Evolutionary conservation across 1,140 invertebrate species (phyloP).

Genomic region (Papilio dardanus): DNA sequence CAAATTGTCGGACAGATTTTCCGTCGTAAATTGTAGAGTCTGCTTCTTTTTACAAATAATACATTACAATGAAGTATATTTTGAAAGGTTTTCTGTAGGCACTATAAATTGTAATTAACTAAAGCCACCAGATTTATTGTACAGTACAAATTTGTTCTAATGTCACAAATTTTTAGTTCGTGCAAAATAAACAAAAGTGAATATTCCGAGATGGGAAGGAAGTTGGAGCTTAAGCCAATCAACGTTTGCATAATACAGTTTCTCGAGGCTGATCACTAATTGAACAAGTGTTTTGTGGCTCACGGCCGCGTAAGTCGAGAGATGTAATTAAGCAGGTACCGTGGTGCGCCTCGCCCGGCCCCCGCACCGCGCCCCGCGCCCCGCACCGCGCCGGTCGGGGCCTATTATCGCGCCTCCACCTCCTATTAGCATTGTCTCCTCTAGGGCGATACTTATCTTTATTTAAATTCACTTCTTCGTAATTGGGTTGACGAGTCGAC

Average conservation of each 20-base stretch:
- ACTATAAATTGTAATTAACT: neutral
- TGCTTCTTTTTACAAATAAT: slow-evolving; percentile 23
- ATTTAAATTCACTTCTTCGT: slow-evolving; percentile 82
- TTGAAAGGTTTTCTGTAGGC: neutral
- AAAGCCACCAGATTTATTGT: neutral
- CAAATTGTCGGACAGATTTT: slow-evolving; percentile 44
- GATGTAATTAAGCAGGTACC: slow-evolving; percentile 80
- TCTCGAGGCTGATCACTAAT: slow-evolving; percentile 76
- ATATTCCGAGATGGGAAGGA: slow-evolving; percentile 39
- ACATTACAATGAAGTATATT: slow-evolving; percentile 28
- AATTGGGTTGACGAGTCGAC: slow-evolving; percentile 82
- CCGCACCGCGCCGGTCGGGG: slow-evolving; percentile 57
- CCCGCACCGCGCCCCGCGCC: neutral
- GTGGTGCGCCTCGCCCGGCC: slow-evolving; percentile 60
- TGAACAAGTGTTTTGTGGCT: slow-evolving; percentile 79
- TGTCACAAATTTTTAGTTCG: neutral
- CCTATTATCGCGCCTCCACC: slow-evolving; percentile 78
- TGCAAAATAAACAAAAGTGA: neutral
- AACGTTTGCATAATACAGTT: slow-evolving; percentile 70
- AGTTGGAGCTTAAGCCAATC: slow-evolving; percentile 46
- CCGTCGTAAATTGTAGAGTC: slow-evolving; percentile 41
- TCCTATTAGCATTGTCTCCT: slow-evolving; percentile 81
- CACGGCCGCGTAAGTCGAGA: slow-evolving; percentile 75
- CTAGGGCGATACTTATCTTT: slow-evolving; percentile 82
- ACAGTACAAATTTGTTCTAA: neutral